Evolutionary conservation across 2,888 invertebrate species (phyloP).

Genomic region (Drosophila kuntzei): DNA sequence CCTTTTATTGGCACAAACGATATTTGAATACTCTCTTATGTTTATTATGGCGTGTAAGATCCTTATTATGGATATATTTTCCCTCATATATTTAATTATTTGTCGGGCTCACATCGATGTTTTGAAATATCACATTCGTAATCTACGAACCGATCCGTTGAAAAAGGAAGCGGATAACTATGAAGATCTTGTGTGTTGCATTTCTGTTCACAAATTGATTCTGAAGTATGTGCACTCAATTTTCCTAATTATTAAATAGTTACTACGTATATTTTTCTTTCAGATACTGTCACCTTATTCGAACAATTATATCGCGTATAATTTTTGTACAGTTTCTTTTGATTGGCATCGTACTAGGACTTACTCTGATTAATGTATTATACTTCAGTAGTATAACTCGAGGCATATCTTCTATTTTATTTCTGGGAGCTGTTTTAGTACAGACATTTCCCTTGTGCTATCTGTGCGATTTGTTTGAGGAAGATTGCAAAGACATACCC

Average conservation of each 20-base stretch:
- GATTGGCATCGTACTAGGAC: slow-evolving; percentile 51
- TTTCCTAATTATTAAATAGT: background rate
- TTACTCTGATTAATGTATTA: slow-evolving; percentile 50
- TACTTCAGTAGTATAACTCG: slow-evolving; percentile 50
- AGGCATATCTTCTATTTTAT: slow-evolving; percentile 45
- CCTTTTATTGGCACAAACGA: slow-evolving; percentile 35
- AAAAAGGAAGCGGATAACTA: slow-evolving; percentile 49
- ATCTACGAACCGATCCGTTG: slow-evolving; percentile 41
- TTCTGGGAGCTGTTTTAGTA: slow-evolving; percentile 37
- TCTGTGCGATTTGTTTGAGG: slow-evolving; percentile 46
- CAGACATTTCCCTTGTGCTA: slow-evolving; percentile 65
- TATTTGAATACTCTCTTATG: slow-evolving; percentile 42
- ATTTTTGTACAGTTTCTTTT: slow-evolving; percentile 60
- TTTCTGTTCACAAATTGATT: slow-evolving; percentile 55
- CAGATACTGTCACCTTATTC: slow-evolving; percentile 48
- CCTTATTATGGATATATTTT: slow-evolving; percentile 15
- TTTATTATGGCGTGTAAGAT: background rate
- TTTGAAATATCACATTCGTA: slow-evolving; percentile 49
- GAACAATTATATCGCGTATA: slow-evolving; percentile 47
- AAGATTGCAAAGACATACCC: slow-evolving; percentile 44
- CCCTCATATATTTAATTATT: slow-evolving; percentile 23
- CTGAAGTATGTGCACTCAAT: slow-evolving; percentile 31
- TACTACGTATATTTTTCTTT: background rate
- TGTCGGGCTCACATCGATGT: slow-evolving; percentile 47
- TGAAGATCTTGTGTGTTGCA: slow-evolving; percentile 51